Evolutionary conservation across 1,140 invertebrate genomes (phyloP), one percentile per base, ranked within the genome.

Genomic region (Reticulitermes speratus): DNA sequence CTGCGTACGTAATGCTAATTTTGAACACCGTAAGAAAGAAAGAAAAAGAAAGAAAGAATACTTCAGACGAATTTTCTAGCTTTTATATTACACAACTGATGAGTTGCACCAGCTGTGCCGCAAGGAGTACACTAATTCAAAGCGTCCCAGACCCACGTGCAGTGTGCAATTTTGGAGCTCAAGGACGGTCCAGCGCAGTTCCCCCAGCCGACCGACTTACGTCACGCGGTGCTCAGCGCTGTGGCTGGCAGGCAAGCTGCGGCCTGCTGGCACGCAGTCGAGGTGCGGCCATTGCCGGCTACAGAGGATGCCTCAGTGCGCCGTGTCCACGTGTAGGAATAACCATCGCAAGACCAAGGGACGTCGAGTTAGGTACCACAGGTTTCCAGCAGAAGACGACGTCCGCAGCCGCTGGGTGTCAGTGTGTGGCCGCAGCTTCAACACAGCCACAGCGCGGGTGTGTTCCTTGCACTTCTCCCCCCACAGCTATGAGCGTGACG

Each of bases 331-430:
- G 87, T 93, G 93, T 89, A 92, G 92, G 87, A 94, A 93, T 88
- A 93, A 92, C 88, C 93, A 93, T 88, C 91, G 93, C 82, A 92
- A 92, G 84, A 93, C 93, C 38, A 92, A 93, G 86, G 92, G 92
- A 48, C 91, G 92, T 84, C 91, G 92, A 59, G 91, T 93, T 83
- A 92, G 92, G 48, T 93, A 93, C 89, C 93, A 93, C 89, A 91
- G 93, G 87, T 93, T 93, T 89, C 93, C 93, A 16, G 91, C 93
- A 84, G 93, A 93, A 89, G 90, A 90, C 85, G 90, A 91, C 89
- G 92, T 92, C 32, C 91, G 93, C 82, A 88, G 90, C 44, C 90
- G 90, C 85, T 93, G 93, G 93, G 90, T 93, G 52, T 59, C 83
- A 9, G 83, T 87, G 48, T 89, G 91, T 87, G 92, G 92, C 19